Evolutionary conservation across 2,888 invertebrate genomes (phyloP).

Genomic region (Pachydiplax longipennis): DNA sequence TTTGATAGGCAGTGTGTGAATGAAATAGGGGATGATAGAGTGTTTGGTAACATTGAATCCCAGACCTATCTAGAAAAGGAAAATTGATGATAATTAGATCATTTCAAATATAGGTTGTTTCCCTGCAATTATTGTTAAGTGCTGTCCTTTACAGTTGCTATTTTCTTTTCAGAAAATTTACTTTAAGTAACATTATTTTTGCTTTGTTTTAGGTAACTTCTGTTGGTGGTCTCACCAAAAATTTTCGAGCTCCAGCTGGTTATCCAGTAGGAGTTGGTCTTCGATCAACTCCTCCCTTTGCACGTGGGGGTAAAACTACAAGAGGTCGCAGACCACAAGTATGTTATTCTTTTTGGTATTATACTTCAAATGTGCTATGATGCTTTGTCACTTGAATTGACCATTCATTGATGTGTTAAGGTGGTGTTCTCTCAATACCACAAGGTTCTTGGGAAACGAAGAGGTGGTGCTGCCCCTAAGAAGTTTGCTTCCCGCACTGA

Average conservation of each 20-base stretch:
- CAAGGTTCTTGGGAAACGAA: constrained; percentile 20
- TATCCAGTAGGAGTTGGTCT: constrained; percentile 22
- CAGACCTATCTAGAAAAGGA: too few relatives aligned
- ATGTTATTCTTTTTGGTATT: not conserved
- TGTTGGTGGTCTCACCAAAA: constrained; percentile 58
- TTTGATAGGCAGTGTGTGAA: too few relatives aligned
- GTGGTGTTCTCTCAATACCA: not conserved
- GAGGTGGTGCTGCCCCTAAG: constrained; percentile 11
- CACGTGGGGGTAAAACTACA: not conserved
- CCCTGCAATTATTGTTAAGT: too few relatives aligned
- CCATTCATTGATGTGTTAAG: too few relatives aligned
- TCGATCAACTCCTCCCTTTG: constrained; percentile 18
- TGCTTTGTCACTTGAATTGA: too few relatives aligned
- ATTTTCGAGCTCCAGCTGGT: constrained; percentile 47
- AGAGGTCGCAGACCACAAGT: constrained; percentile 27
- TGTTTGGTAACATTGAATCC: too few relatives aligned
- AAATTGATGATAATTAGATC: too few relatives aligned
- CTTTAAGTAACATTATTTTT: not conserved
- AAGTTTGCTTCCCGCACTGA: constrained; percentile 7
- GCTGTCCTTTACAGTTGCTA: too few relatives aligned
- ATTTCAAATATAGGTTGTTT: too few relatives aligned
- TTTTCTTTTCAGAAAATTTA: too few relatives aligned
- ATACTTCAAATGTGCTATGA: too few relatives aligned
- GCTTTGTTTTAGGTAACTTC: constrained; percentile 57
- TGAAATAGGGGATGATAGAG: too few relatives aligned